Evolutionary conservation across 2,888 invertebrate genomes (phyloP), one percentile per base, ranked within the genome.

Genomic region (Agrenia bidenticulata): DNA sequence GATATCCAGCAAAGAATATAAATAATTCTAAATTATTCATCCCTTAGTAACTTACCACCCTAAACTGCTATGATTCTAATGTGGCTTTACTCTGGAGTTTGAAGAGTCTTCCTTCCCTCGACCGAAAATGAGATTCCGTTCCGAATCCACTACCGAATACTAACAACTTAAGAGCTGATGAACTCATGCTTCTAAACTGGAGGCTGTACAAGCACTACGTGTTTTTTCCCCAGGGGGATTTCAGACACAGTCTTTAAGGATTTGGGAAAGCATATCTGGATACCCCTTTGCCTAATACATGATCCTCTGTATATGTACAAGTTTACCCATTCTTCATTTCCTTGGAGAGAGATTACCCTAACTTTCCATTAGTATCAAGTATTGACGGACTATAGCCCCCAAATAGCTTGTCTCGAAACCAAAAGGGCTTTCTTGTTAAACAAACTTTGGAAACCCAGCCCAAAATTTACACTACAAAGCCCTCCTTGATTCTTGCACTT

Each of bases 371-470:
- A 32, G 32, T 32, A 32, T 32, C 11, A 11, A 32, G 32, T 32
- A 32, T 32, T 11, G 32, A 32, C 32, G 32, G 11, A 32, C 32
- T 32, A 32, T 32, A 32, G 11, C 11, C 4, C 32, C 32, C 32
- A 19, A 45, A 45, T 45, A 45, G 45, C 45, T 19, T 45, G 19
- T 45, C 45, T 15, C n/a, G 4, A 45, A 45, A 45, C 45, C 45
- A 5, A 55, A 55, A 32, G 21, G 51, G 51, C 17, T 55, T 55
- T 55, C 55, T 55, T 24, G 9, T 19, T 27, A 27, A 55, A 17
- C 17, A 55, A 55, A 55, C 55, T 55, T 55, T 55, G 55, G 19
- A 55, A 55, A 32, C 55, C 55, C 55, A 55, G 17, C 55, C 55
- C 55, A 55, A 26, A 45, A 19, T 32, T 32, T 55, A 13, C 9